Conservation (phyloP, 2,113 vertebrate species). For the Junco hyemalis region DNA sequence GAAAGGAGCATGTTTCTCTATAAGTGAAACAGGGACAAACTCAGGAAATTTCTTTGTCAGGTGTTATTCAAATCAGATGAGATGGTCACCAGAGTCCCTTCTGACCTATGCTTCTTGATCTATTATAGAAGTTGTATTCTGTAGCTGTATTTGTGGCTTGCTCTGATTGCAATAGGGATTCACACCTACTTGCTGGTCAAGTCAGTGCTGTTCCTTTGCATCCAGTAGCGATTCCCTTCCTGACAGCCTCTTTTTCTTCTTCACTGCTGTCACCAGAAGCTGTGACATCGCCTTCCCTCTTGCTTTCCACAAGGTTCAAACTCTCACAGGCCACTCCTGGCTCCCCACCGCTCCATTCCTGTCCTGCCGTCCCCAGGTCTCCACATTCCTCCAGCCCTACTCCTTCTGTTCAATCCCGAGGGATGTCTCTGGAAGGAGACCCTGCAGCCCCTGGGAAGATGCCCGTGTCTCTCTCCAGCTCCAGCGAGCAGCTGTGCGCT, state of each 20-base stretch:
- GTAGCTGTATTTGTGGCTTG: background rate
- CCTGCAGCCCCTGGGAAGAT: background rate
- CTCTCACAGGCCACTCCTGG: background rate
- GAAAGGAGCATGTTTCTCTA: background rate
- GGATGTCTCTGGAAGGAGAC: background rate
- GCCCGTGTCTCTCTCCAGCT: fast-evolving
- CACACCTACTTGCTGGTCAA: background rate
- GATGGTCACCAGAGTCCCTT: background rate
- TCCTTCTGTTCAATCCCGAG: background rate
- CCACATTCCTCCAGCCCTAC: background rate
- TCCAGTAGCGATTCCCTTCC: fast-evolving
- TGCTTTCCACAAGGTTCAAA: background rate
- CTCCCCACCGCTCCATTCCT: background rate
- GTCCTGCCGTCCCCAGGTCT: background rate
- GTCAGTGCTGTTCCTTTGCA: background rate
- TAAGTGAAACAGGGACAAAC: background rate
- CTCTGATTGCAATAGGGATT: background rate
- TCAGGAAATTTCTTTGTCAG: background rate
- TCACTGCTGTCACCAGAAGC: background rate
- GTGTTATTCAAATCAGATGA: background rate
- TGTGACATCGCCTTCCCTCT: background rate
- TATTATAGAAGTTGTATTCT: background rate
- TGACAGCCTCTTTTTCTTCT: background rate
- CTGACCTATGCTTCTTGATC: background rate
- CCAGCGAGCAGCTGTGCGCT: background rate